phyloP scores from a whole-genome alignment of 2,888 invertebrate genomes.

The Melolontha melolontha region DNA sequence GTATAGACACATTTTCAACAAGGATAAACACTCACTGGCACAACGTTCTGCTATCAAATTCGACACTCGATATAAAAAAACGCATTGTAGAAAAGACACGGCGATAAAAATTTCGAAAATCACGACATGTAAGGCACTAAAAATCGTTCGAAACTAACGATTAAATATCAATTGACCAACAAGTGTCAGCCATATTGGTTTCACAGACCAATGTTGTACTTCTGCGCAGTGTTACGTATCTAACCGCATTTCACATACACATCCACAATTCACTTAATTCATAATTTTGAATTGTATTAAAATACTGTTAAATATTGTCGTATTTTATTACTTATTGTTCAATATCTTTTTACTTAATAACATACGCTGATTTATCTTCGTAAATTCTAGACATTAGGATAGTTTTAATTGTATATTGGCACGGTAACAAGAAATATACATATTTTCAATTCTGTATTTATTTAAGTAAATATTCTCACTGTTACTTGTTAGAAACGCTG shows the following conservation, averaged over 20 bases:
- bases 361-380: too few species aligned
- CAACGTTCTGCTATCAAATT: constrained; percentile 9
- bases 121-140: constrained; percentile 57
- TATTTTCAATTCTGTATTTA: too few species aligned
- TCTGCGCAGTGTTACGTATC: constrained; percentile 46
- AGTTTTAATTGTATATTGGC: too few species aligned
- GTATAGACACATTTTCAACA: constrained; percentile 58
- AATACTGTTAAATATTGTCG: too few species aligned
- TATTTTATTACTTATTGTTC: too few species aligned
- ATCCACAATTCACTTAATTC: too few species aligned
- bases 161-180: constrained; percentile 61
- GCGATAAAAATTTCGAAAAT: constrained; percentile 50
- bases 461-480: too few species aligned
- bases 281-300: too few species aligned
- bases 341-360: background rate
- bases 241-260: constrained; percentile 13
- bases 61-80: constrained; percentile 17
- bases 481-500: too few species aligned
- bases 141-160: constrained; percentile 55
- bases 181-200: constrained; percentile 65
- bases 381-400: too few species aligned
- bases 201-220: constrained; percentile 44
- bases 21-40: constrained; percentile 56
- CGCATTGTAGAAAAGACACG: constrained; percentile 21
- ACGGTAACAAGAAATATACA: too few species aligned